Evolutionary conservation across 2,113 vertebrate genomes (phyloP).

Genomic region (Pseudorectes ferrugineus): DNA sequence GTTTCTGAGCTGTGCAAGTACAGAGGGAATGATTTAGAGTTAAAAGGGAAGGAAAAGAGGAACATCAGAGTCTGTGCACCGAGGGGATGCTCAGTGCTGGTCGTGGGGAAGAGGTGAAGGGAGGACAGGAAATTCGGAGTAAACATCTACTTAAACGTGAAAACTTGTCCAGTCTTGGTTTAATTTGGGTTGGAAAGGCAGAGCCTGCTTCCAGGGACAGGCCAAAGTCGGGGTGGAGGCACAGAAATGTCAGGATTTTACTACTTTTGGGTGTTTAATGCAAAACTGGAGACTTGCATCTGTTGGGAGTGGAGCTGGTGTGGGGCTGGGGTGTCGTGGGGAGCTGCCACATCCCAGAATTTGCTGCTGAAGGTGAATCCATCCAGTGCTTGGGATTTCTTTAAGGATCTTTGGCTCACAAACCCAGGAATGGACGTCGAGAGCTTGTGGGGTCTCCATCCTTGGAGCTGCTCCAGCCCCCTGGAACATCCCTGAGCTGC

Average conservation of each 20-base stretch:
- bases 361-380: not conserved
- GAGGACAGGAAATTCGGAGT: not conserved
- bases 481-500: not conserved
- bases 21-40: not conserved
- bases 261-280: accelerated
- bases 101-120: not conserved
- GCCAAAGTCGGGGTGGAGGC: not conserved
- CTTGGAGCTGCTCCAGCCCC: not conserved
- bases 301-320: not conserved
- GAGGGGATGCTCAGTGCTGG: not conserved
- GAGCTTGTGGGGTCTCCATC: not conserved
- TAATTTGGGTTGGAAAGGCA: not conserved
- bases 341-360: not conserved
- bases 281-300: accelerated
- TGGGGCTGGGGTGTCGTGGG: accelerated
- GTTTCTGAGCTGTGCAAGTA: not conserved
- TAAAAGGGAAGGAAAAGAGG: not conserved
- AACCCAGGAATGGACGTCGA: accelerated
- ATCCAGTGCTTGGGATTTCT: not conserved
- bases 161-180: not conserved
- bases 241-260: not conserved
- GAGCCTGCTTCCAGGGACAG: not conserved
- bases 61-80: not conserved
- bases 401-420: not conserved
- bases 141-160: not conserved